Evolutionary conservation across 2,888 invertebrate genomes (phyloP).

Genomic region (Microplitis manilae): DNA sequence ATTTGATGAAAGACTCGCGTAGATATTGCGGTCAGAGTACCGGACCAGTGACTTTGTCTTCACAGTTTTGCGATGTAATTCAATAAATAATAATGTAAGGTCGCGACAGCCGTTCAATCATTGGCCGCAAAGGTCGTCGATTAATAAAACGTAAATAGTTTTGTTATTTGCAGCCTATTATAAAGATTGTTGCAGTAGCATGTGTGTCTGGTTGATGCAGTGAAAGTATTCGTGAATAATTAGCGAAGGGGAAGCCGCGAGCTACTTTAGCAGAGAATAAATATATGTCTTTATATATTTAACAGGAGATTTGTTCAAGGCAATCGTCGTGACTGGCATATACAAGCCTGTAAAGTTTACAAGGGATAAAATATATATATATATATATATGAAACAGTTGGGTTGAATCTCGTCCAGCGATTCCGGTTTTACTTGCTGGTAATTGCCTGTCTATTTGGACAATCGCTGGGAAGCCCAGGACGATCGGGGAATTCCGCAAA

Average conservation of each 20-base stretch:
- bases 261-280: background rate
- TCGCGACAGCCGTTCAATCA: background rate
- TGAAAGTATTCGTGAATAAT: background rate
- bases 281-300: background rate
- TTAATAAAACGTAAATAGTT: background rate
- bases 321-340: background rate
- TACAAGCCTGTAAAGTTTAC: background rate
- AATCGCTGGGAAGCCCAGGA: background rate
- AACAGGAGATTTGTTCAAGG: background rate
- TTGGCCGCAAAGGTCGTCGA: background rate
- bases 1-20: background rate
- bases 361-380: background rate
- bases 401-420: background rate
- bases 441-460: background rate
- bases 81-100: background rate
- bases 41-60: no score
- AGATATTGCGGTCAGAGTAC: background rate
- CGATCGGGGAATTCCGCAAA: background rate
- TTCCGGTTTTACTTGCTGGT: background rate
- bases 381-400: background rate
- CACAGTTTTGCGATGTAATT: background rate
- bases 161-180: background rate
- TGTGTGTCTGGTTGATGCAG: background rate
- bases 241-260: background rate
- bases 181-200: background rate